These are phyloP conservation scores for Glandiceps talaboti DNA, from an alignment of 53 echinoderm and acorn worm genomes.

Conservation along the genomic window DNA sequence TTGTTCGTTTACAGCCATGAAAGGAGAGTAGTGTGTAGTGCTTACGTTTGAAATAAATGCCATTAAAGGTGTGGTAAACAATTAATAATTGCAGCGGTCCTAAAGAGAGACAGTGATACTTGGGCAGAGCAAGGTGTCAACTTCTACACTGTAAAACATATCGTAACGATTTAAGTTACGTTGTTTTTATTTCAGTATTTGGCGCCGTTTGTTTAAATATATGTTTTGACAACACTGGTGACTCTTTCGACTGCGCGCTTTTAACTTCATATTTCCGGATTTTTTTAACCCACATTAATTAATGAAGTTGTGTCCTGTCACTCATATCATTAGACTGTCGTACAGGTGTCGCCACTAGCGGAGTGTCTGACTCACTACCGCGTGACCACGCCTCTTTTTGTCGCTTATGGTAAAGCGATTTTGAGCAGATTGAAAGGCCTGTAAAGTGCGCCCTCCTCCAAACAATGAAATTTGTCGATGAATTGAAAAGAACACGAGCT, in stretches of 20 bases:
- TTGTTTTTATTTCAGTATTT: neutral
- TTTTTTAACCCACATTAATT: neutral
- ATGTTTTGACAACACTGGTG: neutral
- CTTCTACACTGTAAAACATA: no score
- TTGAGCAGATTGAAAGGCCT: neutral
- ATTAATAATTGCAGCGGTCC: no score
- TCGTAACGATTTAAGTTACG: no score
- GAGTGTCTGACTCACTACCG: neutral
- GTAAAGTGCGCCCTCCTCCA: neutral
- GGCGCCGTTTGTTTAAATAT: neutral
- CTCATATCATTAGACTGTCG: neutral
- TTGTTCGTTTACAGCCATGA: neutral
- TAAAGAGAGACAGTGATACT: no score
- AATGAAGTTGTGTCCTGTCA: neutral
- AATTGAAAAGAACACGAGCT: neutral
- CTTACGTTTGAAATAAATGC: neutral
- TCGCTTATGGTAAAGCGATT: neutral
- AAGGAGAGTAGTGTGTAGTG: neutral
- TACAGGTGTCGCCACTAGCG: neutral
- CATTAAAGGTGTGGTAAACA: neutral
- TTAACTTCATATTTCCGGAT: neutral
- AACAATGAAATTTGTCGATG: neutral
- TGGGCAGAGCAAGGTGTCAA: no score
- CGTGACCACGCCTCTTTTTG: neutral
- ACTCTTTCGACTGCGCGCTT: no score